Percentiles rank a stretch among this genome's conserved stretches.
phyloP scores from a whole-genome alignment of 2,113 vertebrate genomes.

The Oncorhynchus masou region DNA sequence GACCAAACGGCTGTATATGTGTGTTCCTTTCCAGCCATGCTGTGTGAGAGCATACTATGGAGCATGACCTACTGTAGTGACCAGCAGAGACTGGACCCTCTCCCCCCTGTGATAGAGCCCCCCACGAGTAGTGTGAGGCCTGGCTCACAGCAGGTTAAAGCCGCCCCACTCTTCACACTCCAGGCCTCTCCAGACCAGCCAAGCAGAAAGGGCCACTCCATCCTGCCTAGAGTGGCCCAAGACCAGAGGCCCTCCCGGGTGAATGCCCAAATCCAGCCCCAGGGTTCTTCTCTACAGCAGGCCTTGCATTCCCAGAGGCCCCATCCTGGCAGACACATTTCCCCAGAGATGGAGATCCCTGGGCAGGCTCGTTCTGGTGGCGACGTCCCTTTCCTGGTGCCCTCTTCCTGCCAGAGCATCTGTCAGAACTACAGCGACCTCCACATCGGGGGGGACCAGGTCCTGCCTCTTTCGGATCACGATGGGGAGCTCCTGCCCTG shows the following conservation, averaged over 20 bases:
- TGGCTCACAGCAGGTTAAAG: conserved; percentile 54
- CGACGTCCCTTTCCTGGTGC: conserved; percentile 85
- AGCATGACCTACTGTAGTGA: conserved; percentile 74
- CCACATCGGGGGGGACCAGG: conserved; percentile 90
- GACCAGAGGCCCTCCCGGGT: background rate
- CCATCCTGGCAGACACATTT: conserved; percentile 51
- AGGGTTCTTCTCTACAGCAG: conserved; percentile 35
- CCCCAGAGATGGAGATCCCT: conserved; percentile 65
- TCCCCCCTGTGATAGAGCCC: conserved; percentile 10
- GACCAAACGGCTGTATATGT: background rate
- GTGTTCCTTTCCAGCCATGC: conserved; percentile 75
- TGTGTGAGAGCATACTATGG: conserved; percentile 88
- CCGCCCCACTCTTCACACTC: conserved; percentile 17
- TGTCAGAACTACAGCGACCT: conserved; percentile 94
- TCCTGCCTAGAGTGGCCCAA: background rate
- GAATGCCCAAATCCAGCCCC: conserved; percentile 4
- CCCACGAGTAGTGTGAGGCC: conserved; percentile 20
- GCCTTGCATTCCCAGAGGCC: conserved; percentile 21
- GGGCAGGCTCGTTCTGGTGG: conserved; percentile 52
- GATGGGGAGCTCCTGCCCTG: conserved; percentile 71
- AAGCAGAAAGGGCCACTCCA: conserved; percentile 52
- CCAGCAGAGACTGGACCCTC: conserved; percentile 33
- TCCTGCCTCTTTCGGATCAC: conserved; percentile 80
- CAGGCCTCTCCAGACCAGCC: conserved; percentile 55
- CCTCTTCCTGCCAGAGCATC: conserved; percentile 92